Evolutionary conservation across 2,888 invertebrate genomes (phyloP), one percentile per base, ranked within the genome.

Genomic region (Lagria hirta): DNA sequence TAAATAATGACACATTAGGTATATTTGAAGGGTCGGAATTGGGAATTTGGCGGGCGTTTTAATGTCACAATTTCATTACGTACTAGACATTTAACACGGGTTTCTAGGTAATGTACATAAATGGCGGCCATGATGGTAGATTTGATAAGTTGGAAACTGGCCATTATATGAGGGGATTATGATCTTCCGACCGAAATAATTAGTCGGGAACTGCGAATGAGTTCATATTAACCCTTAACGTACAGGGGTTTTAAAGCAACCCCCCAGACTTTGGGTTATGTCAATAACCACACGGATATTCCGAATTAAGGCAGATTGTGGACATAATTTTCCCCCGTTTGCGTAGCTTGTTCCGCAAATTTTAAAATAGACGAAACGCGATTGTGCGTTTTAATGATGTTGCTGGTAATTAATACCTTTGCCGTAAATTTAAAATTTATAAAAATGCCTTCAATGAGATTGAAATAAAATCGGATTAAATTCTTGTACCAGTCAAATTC

Each of bases 101-200:
- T 57, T 53, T 50, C 52, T 52, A 54, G 51, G 54, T 54, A 57
- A 60, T 60, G 62, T 64, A 65, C 61, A 65, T 59, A 68, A 69
- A 67, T 66, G 67, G 69, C 66, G 57, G 67, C 69, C 69, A 69
- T 70, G 66, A 69, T 69, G 68, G 66, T 68, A 66, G 70, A 71
- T 71, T 71, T 71, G 68, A 66, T 68, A 68, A 68, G 65, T 69
- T 68, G 60, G 64, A 68, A 70, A 67, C 68, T 70, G 69, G 70
- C 69, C 69, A 70, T 71, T 71, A 70, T 70, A 69, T 66, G 66
- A 65, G 63, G 68, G 69, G 72, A 72, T 71, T 72, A 72, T 71
- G 69, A 71, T 70, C 70, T 69, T 63, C 68, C 70, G 65, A 70
- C 70, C 70, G 71, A 71, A 68, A 71, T 70, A 72, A 71, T 72